Percentiles rank a stretch among this genome's conserved stretches.
These are phyloP conservation scores for Scomber colias DNA, from an alignment of 2,113 vertebrate species.

Conservation along the genomic window DNA sequence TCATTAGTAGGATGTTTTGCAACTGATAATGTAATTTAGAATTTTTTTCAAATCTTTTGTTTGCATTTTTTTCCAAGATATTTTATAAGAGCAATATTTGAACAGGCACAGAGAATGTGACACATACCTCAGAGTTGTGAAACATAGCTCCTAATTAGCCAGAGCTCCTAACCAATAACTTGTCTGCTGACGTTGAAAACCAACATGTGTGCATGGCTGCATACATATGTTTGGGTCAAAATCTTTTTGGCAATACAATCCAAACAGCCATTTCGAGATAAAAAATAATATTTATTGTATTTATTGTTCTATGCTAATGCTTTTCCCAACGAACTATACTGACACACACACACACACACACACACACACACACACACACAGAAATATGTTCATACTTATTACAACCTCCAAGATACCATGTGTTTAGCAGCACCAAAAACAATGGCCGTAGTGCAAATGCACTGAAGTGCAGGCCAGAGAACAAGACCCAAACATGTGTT, in stretches of 20 bases:
- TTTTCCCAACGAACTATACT: slow-evolving; percentile 6
- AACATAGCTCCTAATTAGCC: slow-evolving; percentile 40
- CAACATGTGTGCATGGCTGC: slow-evolving; percentile 18
- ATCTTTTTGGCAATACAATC: slow-evolving; percentile 21
- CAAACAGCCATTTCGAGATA: slow-evolving; percentile 31
- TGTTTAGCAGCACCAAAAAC: slow-evolving; percentile 67
- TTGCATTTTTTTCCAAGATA: slow-evolving; percentile 18
- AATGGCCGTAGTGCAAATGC: slow-evolving; percentile 53
- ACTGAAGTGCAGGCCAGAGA: slow-evolving; percentile 54
- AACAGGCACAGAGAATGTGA: slow-evolving; percentile 37
- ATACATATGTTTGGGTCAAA: slow-evolving; percentile 15
- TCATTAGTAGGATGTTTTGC: slow-evolving; percentile 25
- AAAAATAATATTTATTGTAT: slow-evolving; percentile 42
- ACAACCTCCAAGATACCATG: slow-evolving; percentile 44
- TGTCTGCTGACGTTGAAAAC: slow-evolving; percentile 21
- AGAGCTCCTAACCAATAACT: slow-evolving; percentile 34
- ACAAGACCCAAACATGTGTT: slow-evolving; percentile 76
- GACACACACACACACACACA: slow-evolving; percentile 13
- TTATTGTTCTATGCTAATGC: background rate
- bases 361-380: slow-evolving; percentile 20
- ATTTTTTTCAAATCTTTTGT: slow-evolving; percentile 8
- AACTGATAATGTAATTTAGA: slow-evolving; percentile 12
- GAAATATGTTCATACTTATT: slow-evolving; percentile 22
- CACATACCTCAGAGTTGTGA: slow-evolving; percentile 11
- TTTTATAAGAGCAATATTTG: slow-evolving; percentile 16